Base-by-base conservation (phyloP, 2,888 invertebrate species). In the Pristionchus mayeri region DNA sequence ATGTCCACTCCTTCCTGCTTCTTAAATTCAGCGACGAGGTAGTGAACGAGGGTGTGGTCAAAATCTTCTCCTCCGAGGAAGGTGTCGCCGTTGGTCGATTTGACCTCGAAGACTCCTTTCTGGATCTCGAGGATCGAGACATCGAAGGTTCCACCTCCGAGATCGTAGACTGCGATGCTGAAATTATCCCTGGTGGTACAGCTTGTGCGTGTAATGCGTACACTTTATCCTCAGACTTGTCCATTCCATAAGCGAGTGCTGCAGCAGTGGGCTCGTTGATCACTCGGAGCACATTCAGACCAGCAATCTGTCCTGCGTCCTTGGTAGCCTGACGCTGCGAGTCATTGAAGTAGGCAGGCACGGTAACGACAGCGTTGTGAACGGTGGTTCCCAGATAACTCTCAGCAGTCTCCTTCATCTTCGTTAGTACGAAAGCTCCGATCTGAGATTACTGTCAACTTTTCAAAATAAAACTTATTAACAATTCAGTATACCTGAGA, bases 91-190 rank as follows among this genome's bases (percentile, higher is more conserved):
- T 99, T 99, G 76, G 99, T 99, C 0, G 98, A 98, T 94, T 99
- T 98, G 16, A 99, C 99, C 93, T 99, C 99, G 93, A 99, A 99
- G n/a, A 99, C 99, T 1, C 98, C 99, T 93, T 99, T 98, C 94
- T 98, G 98, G 86, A 99, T 99, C 95, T 99, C 99, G 88, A 99
- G 94, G 89, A 99, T 96, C 0, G 98, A 99, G 85, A 99, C 95
- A 95, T 99, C 99, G 94, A 99, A 99, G 57, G 99, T 99, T 97
- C 99, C 99, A 92, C 99, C 99, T 86, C 99, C 99, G 93, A 99
- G 95, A 94, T 99, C 99, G 94, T 98, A 99, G 0, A 99, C 98
- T 67, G 98, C 98, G 93, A 99, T 98, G 85, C 97, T 98, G 63
- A 86, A 91, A 75, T n/a, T n/a, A n/a, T n/a, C n/a, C n/a, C n/a